Conservation (phyloP, 1,140 invertebrate genomes). For the Cotesia glomerata region DNA sequence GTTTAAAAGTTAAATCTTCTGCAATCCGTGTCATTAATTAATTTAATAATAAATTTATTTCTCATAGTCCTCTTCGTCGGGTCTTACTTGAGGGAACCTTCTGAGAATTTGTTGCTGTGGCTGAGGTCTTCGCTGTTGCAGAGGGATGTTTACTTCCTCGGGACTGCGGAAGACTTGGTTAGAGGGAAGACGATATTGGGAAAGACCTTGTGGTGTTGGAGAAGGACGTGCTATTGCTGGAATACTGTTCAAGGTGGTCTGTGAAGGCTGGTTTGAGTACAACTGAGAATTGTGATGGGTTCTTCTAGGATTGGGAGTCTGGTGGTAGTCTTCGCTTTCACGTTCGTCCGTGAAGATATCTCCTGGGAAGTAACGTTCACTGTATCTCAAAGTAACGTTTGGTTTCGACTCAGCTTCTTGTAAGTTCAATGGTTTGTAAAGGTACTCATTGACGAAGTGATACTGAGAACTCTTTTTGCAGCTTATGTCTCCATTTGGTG, state of each 20-base stretch:
- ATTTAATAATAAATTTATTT: not conserved
- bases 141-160: slow-evolving; percentile 84
- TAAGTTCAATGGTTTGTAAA: slow-evolving; percentile 86
- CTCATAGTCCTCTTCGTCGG: slow-evolving; percentile 60
- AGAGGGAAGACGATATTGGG: slow-evolving; percentile 53
- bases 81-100: slow-evolving; percentile 59
- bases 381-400: slow-evolving; percentile 84
- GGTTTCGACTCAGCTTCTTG: slow-evolving; percentile 80
- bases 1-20: too few relatives aligned
- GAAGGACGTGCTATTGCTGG: slow-evolving; percentile 51
- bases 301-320: slow-evolving; percentile 42
- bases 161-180: slow-evolving; percentile 81
- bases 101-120: slow-evolving; percentile 44
- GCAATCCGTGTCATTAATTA: too few relatives aligned
- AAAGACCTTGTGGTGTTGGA: slow-evolving; percentile 35
- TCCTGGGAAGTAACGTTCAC: slow-evolving; percentile 81
- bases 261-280: slow-evolving; percentile 43
- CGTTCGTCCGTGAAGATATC: slow-evolving; percentile 75
- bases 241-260: slow-evolving; percentile 54
- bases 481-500: slow-evolving; percentile 85
- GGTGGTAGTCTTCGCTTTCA: slow-evolving; percentile 68
- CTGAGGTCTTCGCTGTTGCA: slow-evolving; percentile 74
- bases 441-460: slow-evolving; percentile 91
- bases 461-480: slow-evolving; percentile 89
- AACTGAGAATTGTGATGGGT: slow-evolving; percentile 43